Conservation (phyloP, 1,140 invertebrate genomes). For the Mylabris phalerata region DNA sequence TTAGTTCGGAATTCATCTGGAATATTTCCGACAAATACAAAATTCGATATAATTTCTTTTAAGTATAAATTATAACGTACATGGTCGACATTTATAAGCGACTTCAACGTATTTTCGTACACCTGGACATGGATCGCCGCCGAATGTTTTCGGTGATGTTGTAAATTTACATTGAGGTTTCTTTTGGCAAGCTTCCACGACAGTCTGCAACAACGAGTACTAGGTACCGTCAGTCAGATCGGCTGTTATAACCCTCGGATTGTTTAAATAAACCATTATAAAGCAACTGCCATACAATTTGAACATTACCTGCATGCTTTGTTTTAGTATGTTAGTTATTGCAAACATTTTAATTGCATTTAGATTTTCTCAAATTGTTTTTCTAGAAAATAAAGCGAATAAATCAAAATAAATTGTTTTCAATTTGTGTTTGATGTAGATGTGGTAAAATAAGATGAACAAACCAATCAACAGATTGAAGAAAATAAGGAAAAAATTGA, state of each 20-base stretch:
- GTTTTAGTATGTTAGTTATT: neutral
- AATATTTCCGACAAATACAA: conserved; percentile 33
- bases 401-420: too few species aligned
- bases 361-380: too few species aligned
- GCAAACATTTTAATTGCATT: neutral
- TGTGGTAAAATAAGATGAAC: too few species aligned
- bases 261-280: conserved; percentile 6
- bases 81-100: conserved; percentile 89
- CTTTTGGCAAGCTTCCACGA: conserved; percentile 87
- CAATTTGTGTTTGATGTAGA: too few species aligned
- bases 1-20: conserved; percentile 86
- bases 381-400: too few species aligned
- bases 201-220: conserved; percentile 88
- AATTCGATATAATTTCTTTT: neutral
- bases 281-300: neutral
- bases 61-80: conserved; percentile 57
- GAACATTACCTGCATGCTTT: conserved; percentile 19
- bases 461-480: too few species aligned
- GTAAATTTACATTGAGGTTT: conserved; percentile 81
- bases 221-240: conserved; percentile 52
- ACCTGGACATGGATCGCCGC: conserved; percentile 79
- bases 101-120: conserved; percentile 84
- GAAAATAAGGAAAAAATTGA: neutral
- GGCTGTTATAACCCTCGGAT: conserved; percentile 21
- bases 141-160: conserved; percentile 71